These are phyloP conservation scores for Mesocentrotus franciscanus DNA, from an alignment of 53 echinoderm and acorn worm species.

Conservation along the genomic window DNA sequence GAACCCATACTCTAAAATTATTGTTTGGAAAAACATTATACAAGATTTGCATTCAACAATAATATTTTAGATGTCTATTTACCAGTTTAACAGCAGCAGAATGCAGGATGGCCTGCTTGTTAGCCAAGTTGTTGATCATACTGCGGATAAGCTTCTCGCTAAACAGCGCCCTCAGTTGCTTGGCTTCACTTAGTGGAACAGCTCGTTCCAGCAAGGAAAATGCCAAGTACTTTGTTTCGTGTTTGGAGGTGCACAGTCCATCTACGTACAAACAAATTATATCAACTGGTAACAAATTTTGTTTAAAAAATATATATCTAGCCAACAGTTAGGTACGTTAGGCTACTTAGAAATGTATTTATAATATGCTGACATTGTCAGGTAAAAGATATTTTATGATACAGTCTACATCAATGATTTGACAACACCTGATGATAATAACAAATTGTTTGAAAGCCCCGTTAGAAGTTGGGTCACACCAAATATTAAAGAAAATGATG, in stretches of 20 bases:
- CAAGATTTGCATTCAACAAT: too few species aligned
- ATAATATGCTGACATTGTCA: too few species aligned
- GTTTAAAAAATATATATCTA: neutral
- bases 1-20: too few species aligned
- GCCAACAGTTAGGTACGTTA: too few species aligned
- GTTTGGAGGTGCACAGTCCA: slow-evolving; percentile 56
- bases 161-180: slow-evolving; percentile 73
- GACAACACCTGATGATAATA: too few species aligned
- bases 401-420: too few species aligned
- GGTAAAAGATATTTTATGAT: too few species aligned
- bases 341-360: too few species aligned
- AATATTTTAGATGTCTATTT: slow-evolving; percentile 30
- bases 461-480: too few species aligned
- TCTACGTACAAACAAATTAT: neutral
- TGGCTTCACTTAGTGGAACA: slow-evolving; percentile 63
- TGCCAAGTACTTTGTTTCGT: slow-evolving; percentile 62
- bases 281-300: neutral
- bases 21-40: too few species aligned
- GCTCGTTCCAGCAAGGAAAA: slow-evolving; percentile 76
- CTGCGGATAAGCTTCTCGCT: slow-evolving; percentile 72
- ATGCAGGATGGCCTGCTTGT: slow-evolving; percentile 79
- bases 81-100: slow-evolving; percentile 80
- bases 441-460: too few species aligned
- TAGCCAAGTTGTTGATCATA: slow-evolving; percentile 80
- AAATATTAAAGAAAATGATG: too few species aligned